These are phyloP conservation scores for Epinotia nisella DNA, from an alignment of 2,888 invertebrate genomes.

Conservation along the genomic window DNA sequence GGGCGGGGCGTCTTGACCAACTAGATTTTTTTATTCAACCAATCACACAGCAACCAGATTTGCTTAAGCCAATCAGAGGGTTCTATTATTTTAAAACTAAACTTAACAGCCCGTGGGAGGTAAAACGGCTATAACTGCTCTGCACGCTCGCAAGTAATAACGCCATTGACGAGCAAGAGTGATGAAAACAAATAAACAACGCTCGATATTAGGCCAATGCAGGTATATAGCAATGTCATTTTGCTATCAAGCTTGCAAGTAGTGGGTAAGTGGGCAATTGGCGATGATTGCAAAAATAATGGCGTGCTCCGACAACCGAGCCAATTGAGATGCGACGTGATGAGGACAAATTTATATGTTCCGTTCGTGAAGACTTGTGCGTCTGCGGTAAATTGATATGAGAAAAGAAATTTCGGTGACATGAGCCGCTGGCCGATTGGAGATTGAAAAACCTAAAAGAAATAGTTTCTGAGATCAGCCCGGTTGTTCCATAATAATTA, in stretches of 20 bases:
- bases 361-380: conserved; percentile 16
- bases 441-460: background rate
- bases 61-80: too few relatives aligned
- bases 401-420: conserved; percentile 1
- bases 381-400: conserved; percentile 5
- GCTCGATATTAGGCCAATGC: conserved; percentile 54
- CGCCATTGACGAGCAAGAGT: too few relatives aligned
- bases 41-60: too few relatives aligned
- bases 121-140: too few relatives aligned
- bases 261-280: conserved; percentile 61
- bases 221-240: conserved; percentile 43
- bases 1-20: too few relatives aligned
- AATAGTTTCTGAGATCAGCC: too few relatives aligned
- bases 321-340: conserved; percentile 64
- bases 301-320: conserved; percentile 64
- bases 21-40: too few relatives aligned
- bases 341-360: conserved; percentile 42
- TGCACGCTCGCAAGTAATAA: too few relatives aligned
- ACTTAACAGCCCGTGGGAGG: too few relatives aligned
- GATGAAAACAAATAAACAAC: background rate
- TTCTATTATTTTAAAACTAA: too few relatives aligned
- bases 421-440: background rate
- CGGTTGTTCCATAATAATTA: too few relatives aligned
- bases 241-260: conserved; percentile 23
- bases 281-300: conserved; percentile 74